Evolutionary conservation across 2,797 vertebrate genomes (phyloP).

Genomic region (Macropus fuliginosus): DNA sequence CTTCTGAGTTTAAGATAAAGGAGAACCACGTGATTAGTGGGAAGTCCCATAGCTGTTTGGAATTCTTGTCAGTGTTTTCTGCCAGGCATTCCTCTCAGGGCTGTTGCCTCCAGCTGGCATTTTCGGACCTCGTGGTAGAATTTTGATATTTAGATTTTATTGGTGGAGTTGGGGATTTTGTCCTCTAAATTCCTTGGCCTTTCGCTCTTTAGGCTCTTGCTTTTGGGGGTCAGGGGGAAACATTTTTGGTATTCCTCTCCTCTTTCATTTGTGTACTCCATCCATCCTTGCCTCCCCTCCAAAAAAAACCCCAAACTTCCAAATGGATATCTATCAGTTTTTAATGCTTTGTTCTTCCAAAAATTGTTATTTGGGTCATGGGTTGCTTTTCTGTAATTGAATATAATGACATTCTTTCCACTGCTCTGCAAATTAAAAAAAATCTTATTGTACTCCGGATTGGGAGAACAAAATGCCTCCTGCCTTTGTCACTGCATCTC

Average conservation of each 20-base stretch:
- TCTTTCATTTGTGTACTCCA: not conserved
- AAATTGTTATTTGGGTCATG: not conserved
- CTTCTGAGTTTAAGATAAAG: not conserved
- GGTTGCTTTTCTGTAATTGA: constrained; percentile 11
- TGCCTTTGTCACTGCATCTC: not conserved
- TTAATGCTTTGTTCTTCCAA: constrained; percentile 20
- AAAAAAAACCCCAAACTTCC: not conserved
- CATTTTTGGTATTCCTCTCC: not conserved
- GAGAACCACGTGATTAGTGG: not conserved
- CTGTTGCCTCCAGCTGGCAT: not conserved
- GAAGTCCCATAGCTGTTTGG: constrained; percentile 4
- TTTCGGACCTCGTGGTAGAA: not conserved
- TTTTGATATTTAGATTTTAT: not conserved
- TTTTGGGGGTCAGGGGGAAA: not conserved
- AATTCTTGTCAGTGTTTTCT: not conserved
- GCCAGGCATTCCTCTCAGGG: not conserved
- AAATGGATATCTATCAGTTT: constrained; percentile 5
- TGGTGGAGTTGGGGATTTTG: not conserved
- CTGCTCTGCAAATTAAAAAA: not conserved
- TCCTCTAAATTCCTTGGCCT: not conserved
- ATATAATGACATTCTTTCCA: constrained; percentile 20
- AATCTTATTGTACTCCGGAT: not conserved
- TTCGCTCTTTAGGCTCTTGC: constrained; percentile 26
- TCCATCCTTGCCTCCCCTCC: not conserved
- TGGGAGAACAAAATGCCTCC: not conserved